Percentiles rank a stretch among this genome's conserved stretches.
Conservation (phyloP, 2,113 vertebrate species). For the Mus pahari region DNA sequence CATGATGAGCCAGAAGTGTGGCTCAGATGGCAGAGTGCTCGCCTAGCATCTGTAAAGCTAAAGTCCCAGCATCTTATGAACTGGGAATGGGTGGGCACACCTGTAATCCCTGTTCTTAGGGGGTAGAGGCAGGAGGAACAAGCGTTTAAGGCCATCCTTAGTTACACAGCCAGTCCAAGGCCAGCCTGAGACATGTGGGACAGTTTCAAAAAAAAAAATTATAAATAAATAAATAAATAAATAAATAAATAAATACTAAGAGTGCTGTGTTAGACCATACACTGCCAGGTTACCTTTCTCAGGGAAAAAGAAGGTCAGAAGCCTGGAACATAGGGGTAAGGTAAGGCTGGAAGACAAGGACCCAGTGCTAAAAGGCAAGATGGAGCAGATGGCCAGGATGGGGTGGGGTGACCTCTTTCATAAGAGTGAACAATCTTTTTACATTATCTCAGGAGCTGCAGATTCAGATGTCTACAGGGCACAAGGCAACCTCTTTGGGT, state of each 20-base stretch:
- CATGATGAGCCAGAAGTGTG: not conserved
- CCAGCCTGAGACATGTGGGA: not conserved
- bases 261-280: not conserved
- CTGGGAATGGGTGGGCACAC: no score
- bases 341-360: not conserved
- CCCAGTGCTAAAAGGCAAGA: not conserved
- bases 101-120: not conserved
- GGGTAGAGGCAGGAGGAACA: not conserved
- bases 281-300: not conserved
- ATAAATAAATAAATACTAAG: not conserved
- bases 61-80: not conserved
- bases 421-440: not conserved
- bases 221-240: not conserved
- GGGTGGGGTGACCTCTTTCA: not conserved
- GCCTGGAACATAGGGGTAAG: not conserved
- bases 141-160: no score
- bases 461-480: not conserved
- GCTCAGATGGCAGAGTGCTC: not conserved
- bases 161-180: not conserved
- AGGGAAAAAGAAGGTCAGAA: not conserved
- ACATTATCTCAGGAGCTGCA: not conserved
- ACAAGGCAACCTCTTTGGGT: no score
- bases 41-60: not conserved
- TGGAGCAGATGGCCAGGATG: not conserved
- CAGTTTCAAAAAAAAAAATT: not conserved